These are phyloP conservation scores for Bombus impatiens DNA, from an alignment of 1,140 invertebrate species.

Conservation along the genomic window DNA sequence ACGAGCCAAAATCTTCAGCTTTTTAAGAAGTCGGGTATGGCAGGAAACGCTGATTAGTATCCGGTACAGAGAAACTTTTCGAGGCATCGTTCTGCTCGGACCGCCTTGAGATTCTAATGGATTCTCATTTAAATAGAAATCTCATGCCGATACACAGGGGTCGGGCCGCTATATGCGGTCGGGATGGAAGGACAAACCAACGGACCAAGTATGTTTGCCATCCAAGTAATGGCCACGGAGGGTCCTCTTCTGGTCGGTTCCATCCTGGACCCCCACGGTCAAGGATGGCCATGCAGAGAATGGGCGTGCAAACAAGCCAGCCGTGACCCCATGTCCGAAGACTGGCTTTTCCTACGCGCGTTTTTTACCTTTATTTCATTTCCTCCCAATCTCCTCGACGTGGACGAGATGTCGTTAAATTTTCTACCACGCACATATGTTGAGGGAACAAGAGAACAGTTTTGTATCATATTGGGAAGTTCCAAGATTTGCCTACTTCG, in stretches of 20 bases:
- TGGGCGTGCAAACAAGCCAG: constrained; percentile 80
- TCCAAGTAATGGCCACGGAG: constrained; percentile 81
- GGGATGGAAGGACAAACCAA: constrained; percentile 71
- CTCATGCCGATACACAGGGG: constrained; percentile 80
- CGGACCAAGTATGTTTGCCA: constrained; percentile 82
- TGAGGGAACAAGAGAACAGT: not conserved
- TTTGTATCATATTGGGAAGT: constrained; percentile 16
- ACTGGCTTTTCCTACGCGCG: constrained; percentile 61
- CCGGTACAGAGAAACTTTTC: constrained; percentile 64
- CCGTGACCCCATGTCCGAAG: constrained; percentile 64
- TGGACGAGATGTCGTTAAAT: constrained; percentile 15
- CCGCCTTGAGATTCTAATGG: constrained; percentile 76
- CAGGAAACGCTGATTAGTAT: constrained; percentile 71
- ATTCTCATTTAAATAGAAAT: constrained; percentile 83
- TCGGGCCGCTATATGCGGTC: constrained; percentile 64
- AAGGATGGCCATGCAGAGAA: constrained; percentile 78
- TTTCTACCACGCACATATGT: constrained; percentile 12
- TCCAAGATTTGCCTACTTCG: not conserved
- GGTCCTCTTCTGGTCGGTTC: constrained; percentile 70
- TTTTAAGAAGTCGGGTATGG: constrained; percentile 37
- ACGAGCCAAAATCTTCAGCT: constrained; percentile 20
- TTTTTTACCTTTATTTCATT: constrained; percentile 45
- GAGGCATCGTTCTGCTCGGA: constrained; percentile 41
- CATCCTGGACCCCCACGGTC: constrained; percentile 70
- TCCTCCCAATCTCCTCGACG: constrained; percentile 4